Evolutionary conservation across 2,797 vertebrate species (phyloP), one percentile per base, ranked within the genome.

Genomic region (Pseudochaenichthys georgianus): DNA sequence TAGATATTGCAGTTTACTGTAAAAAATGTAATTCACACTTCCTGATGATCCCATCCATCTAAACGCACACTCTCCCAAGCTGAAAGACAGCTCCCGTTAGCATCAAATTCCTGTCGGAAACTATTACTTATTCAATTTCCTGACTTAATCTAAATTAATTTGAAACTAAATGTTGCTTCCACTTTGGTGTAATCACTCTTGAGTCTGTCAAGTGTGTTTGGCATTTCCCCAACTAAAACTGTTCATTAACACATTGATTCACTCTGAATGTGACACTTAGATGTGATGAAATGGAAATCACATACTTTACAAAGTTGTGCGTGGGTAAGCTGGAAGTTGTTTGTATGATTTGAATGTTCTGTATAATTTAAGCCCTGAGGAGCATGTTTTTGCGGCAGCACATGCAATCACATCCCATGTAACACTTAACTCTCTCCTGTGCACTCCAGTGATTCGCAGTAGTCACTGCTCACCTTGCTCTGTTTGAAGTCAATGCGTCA

Each of bases 401-500:
- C 45, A 52, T 65, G 48, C 45, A 43, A 62, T 59, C 50, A 28
- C 41, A 54, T 48, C 21, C 54, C 28, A 13, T 73, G 66, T 38
- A 75, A 38, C 58, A 69, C 42, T 69, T 73, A 51, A 63, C 65
- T 64, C 64, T 77, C 52, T 15, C 47, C 57, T 52, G 48, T 6
- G 5, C 80, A 58, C 70, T 71, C 72, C 52, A 51, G 78, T 73
- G 71, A 79, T 60, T 17, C 53, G 45, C 61, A 65, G 65, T 42
- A 65, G 48, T 62, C 66, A 34, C 58, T 69, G 43, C 70, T 85
- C 70, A 86, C 82, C 82, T 88, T 77, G 64, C 54, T 71, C 50
- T 75, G 84, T 84, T 85, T 89, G 81, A 89, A 84, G 87, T 81
- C 54, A 78, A 23, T 34, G 31, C 23, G 31, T 80, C 54, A 72